Evolutionary conservation across 2,797 vertebrate species (phyloP).

Genomic region (Crenichthys baileyi): DNA sequence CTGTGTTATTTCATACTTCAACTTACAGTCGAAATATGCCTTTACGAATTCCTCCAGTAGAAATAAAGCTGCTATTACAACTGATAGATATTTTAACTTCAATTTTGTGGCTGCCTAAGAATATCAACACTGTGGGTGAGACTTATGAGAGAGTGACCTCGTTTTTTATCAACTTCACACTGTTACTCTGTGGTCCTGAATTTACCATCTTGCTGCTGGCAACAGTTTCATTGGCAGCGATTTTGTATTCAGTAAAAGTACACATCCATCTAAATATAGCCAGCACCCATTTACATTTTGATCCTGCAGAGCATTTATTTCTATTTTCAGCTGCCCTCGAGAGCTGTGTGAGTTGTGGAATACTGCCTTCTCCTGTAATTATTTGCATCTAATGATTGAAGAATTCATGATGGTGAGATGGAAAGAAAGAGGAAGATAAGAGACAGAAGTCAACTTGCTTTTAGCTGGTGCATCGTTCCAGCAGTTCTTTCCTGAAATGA

Average conservation of each 20-base stretch:
- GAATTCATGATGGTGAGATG: conserved; percentile 34
- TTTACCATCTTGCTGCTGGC: conserved; percentile 25
- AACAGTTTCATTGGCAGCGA: conserved; percentile 45
- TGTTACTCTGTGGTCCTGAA: conserved; percentile 35
- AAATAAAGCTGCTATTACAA: neutral
- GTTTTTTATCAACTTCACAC: conserved; percentile 17
- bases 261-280: conserved; percentile 65
- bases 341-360: conserved; percentile 59
- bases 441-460: neutral
- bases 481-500: conserved; percentile 14
- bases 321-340: conserved; percentile 64
- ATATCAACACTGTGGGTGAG: conserved; percentile 12
- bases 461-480: conserved; percentile 18
- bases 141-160: conserved; percentile 10
- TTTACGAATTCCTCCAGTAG: conserved; percentile 13
- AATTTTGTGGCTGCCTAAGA: neutral
- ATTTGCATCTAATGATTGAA: conserved; percentile 46
- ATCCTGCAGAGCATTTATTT: conserved; percentile 64
- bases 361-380: conserved; percentile 50
- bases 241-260: conserved; percentile 51
- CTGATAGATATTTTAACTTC: conserved; percentile 10
- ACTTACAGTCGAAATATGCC: neutral
- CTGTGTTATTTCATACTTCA: neutral
- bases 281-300: conserved; percentile 36
- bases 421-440: conserved; percentile 1